Evolutionary conservation across 2,888 invertebrate species (phyloP), one percentile per base, ranked within the genome.

Genomic region (Ophonus ardosiacus): DNA sequence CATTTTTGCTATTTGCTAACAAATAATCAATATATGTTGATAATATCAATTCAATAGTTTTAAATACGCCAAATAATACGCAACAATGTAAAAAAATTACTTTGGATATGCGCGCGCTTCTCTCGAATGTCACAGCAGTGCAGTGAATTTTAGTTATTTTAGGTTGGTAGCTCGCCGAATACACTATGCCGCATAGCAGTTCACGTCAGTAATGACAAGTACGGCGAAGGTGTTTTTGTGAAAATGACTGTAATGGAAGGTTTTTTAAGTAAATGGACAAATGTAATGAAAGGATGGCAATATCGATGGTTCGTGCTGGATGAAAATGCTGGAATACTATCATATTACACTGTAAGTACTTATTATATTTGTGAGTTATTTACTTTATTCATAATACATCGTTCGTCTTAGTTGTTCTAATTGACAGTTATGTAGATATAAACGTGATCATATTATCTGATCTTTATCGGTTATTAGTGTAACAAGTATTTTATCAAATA

Each of bases 301-400:
- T 99, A 98, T 93, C 95, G 99, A 88, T 99, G 99, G 98, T 99
- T 99, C 93, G 99, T 99, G 89, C 92, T 99, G 89, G 99, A 99
- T 92, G 98, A 98, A 92, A 98, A 97, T 92, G 97, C 98, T 88
- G 99, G 98, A 81, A 93, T 99, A 86, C 93, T 99, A 86, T 98
- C 98, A 7, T 99, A 99, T 92, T 99, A 98, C 91, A 99, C 99
- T 91, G 98, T 98, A 93, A 94, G 97, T 94, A 86, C 86, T 43
- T 85, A 38, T 86, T 78, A 51, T 83, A 83, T 40, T 31, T 17
- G 63, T 65, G 63, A 13, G 38, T 80, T 40, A 38, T 31, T 40
- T 18, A 51, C 31, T 63, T 65, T 31, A 74, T 82, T 61, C 83
- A 85, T 86, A 86, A 86, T 85, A 56, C 86, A 21, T 7, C 8